A percentile compares a stretch with the other conserved stretches of the same genome.
Evolutionary conservation across 2,113 vertebrate species (phyloP).

Genomic region (Scartelaos histophorus): DNA sequence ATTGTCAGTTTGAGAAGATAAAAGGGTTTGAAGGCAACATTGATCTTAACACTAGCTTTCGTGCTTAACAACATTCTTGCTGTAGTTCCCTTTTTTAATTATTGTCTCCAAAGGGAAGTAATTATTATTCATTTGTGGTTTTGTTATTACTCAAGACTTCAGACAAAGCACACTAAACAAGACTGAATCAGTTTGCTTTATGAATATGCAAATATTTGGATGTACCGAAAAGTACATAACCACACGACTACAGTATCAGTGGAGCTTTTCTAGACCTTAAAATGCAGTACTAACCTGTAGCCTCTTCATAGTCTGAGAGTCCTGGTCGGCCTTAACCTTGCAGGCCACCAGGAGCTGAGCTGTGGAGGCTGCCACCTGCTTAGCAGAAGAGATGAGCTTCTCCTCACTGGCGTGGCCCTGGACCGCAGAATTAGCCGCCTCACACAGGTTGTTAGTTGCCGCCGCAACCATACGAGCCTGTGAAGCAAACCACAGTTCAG

Average conservation of each 20-base stretch:
- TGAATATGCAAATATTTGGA: neutral
- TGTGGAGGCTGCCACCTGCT: constrained; percentile 94
- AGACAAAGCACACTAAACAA: neutral
- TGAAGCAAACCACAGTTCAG: neutral
- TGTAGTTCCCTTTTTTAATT: neutral
- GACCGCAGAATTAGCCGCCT: constrained; percentile 91
- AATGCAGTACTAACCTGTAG: constrained; percentile 85
- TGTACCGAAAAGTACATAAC: no score
- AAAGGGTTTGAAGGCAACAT: constrained; percentile 9
- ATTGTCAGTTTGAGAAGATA: constrained; percentile 13
- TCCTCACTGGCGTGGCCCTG: constrained; percentile 95
- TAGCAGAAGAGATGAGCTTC: constrained; percentile 95
- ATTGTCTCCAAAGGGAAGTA: neutral
- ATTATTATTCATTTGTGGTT: neutral
- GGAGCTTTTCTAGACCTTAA: neutral
- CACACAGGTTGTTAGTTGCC: constrained; percentile 94
- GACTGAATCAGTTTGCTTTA: neutral
- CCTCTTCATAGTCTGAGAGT: constrained; percentile 97
- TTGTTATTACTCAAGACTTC: neutral
- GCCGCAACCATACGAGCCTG: constrained; percentile 96
- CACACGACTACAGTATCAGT: neutral
- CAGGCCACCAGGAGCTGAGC: constrained; percentile 97
- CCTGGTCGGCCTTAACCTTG: constrained; percentile 97
- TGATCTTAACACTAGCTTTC: constrained; percentile 2
- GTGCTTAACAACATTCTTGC: neutral